Evolutionary conservation across 2,113 vertebrate genomes (phyloP), one percentile per base, ranked within the genome.

Genomic region (Mohoua ochrocephala): DNA sequence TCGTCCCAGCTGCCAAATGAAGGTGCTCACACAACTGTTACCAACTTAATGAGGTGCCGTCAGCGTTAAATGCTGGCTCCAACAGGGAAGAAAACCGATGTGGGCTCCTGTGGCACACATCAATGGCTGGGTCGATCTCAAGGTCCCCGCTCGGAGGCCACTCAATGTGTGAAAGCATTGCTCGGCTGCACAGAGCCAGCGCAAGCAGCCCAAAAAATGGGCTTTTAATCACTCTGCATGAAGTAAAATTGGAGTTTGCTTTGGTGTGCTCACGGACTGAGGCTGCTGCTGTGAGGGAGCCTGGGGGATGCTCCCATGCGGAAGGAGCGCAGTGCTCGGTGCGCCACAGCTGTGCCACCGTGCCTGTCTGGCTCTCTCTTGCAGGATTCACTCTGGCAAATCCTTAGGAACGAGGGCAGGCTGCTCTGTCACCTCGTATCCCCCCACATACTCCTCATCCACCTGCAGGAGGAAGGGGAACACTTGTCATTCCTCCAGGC

Each of bases 251-350:
- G 19, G 61, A 39, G 27, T 60, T 68, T 57, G n/a, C 47, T 77
- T 37, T 52, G 50, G 22, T 76, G 61, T 65, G 77, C 61, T 63
- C 57, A 50, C 0, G 0, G 52, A 41, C 39, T 52, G 68, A 47
- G 6, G 4, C 15, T 11, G n/a, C 16, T 42, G 57, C 83, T 42
- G 33, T 4, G 13, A 18, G n/a, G 45, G 15, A 81, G 54, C 47
- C 52, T 19, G 73, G 54, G 56, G 64, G 42, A 59, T 27, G 61
- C 39, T 71, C 44, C 49, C 20, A 6, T 2, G 4, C 16, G 10
- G 37, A 37, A 49, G 56, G 22, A 94, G 50, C 0, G 0, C 3
- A 2, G 57, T 18, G 33, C 53, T 65, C 0, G 0, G 12, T 15
- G 52, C 37, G 37, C 56, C 10, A 2, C 61, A 59, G 79, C 50